These are phyloP conservation scores for Plectropomus leopardus DNA, from an alignment of 2,113 vertebrate species.

Conservation along the genomic window DNA sequence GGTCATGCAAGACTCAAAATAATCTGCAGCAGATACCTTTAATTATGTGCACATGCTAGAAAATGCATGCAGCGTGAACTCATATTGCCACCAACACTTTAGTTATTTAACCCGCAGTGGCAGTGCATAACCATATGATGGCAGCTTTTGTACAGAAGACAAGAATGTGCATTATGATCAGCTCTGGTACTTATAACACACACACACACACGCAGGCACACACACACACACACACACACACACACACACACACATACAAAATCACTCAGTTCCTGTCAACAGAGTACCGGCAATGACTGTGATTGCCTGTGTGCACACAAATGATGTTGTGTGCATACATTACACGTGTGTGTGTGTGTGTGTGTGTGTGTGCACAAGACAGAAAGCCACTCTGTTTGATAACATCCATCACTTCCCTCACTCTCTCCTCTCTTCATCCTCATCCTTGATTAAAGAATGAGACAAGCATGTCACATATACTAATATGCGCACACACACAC, in stretches of 20 bases:
- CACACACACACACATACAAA: not conserved
- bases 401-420: constrained; percentile 55
- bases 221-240: not conserved
- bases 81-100: not conserved
- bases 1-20: not conserved
- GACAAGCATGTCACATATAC: constrained; percentile 55
- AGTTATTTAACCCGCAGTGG: constrained; percentile 12
- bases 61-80: not conserved
- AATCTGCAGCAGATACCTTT: not conserved
- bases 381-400: constrained; percentile 68
- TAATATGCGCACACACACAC: constrained; percentile 7
- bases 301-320: constrained; percentile 29
- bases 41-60: not conserved
- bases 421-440: constrained; percentile 44
- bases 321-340: constrained; percentile 22
- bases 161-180: constrained; percentile 11
- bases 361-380: not conserved
- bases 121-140: constrained; percentile 39
- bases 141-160: constrained; percentile 51
- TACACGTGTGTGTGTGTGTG: constrained; percentile 1
- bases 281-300: not conserved
- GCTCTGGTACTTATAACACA: not conserved
- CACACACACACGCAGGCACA: constrained; percentile 1
- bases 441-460: constrained; percentile 73
- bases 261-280: not conserved